Conservation (phyloP, 2,797 vertebrate genomes). For the Dromococcyx pavoninus region DNA sequence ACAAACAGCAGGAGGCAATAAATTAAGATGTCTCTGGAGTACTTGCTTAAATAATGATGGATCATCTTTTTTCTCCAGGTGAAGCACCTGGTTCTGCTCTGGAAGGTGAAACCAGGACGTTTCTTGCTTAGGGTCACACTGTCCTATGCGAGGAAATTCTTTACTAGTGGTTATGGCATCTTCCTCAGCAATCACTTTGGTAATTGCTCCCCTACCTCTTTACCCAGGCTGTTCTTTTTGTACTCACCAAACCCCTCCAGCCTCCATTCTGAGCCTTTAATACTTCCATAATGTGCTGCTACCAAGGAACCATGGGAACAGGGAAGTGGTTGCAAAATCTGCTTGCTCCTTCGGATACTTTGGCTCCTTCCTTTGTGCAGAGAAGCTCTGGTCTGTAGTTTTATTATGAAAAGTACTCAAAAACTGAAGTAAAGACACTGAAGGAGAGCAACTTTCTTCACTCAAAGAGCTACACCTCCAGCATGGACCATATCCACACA, state of each 20-base stretch:
- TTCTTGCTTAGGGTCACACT: neutral
- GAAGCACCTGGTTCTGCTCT: neutral
- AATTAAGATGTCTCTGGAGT: neutral
- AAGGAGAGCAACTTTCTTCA: rapidly evolving
- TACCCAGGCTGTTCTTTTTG: neutral
- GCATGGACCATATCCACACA: rapidly evolving
- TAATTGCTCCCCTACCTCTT: neutral
- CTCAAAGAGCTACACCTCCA: neutral
- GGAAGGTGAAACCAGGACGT: neutral
- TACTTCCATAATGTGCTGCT: neutral
- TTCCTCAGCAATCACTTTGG: neutral
- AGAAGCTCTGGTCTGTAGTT: neutral
- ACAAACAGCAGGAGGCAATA: neutral
- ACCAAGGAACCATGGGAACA: neutral
- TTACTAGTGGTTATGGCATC: neutral
- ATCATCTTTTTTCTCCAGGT: neutral
- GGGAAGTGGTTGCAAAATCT: neutral
- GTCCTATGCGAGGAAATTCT: neutral
- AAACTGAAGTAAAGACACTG: neutral
- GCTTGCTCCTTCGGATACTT: neutral
- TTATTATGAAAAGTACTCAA: neutral
- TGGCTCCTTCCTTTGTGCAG: neutral
- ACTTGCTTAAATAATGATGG: neutral
- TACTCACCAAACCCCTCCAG: neutral
- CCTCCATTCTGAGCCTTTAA: neutral